phyloP scores from a whole-genome alignment of 2,113 vertebrate species.

The Passer montanus region DNA sequence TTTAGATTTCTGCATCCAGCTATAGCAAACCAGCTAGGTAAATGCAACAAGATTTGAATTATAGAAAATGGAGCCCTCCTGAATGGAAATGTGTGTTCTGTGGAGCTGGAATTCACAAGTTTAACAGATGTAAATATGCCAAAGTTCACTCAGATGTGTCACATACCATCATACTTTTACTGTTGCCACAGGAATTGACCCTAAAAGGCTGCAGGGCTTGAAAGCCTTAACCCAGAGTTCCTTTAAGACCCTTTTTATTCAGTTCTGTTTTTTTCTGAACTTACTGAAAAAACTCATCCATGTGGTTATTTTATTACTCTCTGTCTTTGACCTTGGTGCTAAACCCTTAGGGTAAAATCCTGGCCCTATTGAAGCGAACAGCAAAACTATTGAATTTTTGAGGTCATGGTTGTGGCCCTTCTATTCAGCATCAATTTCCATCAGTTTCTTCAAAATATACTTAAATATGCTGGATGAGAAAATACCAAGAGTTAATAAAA shows the following conservation, averaged over 20 bases:
- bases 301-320: not conserved
- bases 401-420: not conserved
- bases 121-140: not conserved
- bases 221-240: not conserved
- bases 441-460: not conserved
- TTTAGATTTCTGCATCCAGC: not conserved
- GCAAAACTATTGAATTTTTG: not conserved
- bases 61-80: not conserved
- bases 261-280: not conserved
- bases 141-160: not conserved
- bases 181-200: conserved; percentile 20
- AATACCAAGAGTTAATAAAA: not conserved
- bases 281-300: not conserved
- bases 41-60: not conserved
- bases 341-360: conserved; percentile 7
- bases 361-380: not conserved
- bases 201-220: not conserved
- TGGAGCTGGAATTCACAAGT: not conserved
- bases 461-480: not conserved
- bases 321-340: not conserved
- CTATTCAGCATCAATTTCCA: not conserved
- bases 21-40: not conserved
- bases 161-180: conserved; percentile 11
- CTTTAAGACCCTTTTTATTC: not conserved
- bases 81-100: not conserved